Base-by-base conservation (phyloP, 2,797 vertebrate genomes). In the Bucorvus abyssinicus region DNA sequence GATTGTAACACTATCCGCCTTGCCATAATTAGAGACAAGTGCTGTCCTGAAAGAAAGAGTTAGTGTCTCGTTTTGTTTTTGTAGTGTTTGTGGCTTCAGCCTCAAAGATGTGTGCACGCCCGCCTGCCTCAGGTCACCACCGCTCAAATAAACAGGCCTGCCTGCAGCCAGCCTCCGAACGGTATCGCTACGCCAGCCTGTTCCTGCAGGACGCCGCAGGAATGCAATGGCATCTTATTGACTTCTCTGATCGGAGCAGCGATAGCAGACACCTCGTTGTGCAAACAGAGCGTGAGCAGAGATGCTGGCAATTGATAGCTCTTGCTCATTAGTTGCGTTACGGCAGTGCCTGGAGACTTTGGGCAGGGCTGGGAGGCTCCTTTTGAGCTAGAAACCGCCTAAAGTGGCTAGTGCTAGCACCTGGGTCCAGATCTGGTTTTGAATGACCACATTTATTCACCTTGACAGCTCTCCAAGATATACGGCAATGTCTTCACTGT, bases 401-500 rank as follows among this genome's bases (percentile, higher is more conserved):
- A 36, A 60, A 73, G 38, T 77, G 81, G 56, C 38, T n/a, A 65
- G 15, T 29, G 50, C 7, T 42, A 42, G 34, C 1, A 0, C 57
- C 19, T 69, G 78, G 65, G 32, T 38, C 60, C 45, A 45, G 57
- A 55, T 19, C 12, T 78, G 68, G 18, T 59, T 78, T 71, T 56
- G 57, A 92, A 81, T 42, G 9, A 94, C 70, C 1, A 0, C 59
- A n/a, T 89, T 91, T 57, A 30, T 68, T 82, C 40, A 27, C 56
- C 30, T 29, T 84, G 69, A 53, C 70, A 98, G 98, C 96, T 98
- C n/a, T 97, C 97, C 53, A 95, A 98, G 92, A 65, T 92, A 59
- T 97, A 98, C 2, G 98, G 98, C 40, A 89, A 82, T 0, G 17
- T 98, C 53, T 98, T 98, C 93, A 98, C 97, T 7, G 89, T 98